These are phyloP conservation scores for Yponomeuta evonymella DNA, from an alignment of 2,888 invertebrate species.

Conservation along the genomic window DNA sequence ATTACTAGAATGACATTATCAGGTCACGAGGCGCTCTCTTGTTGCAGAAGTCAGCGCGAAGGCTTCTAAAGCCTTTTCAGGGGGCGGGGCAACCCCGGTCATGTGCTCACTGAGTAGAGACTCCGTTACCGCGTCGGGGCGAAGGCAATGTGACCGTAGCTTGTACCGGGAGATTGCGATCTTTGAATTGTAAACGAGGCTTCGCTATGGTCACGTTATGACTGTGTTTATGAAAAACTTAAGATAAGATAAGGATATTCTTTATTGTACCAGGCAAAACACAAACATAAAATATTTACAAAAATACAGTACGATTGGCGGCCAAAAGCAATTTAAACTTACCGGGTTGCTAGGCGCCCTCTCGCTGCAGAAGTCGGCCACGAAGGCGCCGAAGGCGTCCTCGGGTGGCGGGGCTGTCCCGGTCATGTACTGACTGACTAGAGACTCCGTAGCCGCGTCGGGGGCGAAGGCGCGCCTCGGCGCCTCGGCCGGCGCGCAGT, in stretches of 20 bases:
- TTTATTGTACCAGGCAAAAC: no score
- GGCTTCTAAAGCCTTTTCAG: conserved; percentile 38
- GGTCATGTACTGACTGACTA: no score
- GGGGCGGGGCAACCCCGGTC: not conserved
- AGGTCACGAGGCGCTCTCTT: conserved; percentile 27
- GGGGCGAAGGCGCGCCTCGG: conserved; percentile 12
- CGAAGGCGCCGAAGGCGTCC: conserved; percentile 45
- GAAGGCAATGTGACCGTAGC: not conserved
- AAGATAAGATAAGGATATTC: no score
- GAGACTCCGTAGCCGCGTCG: not conserved
- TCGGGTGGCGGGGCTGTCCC: not conserved
- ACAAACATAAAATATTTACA: no score
- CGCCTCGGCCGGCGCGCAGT: conserved; percentile 50
- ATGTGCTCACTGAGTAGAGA: no score
- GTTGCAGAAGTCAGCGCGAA: conserved; percentile 53
- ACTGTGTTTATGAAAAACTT: no score
- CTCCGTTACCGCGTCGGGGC: conserved; percentile 1
- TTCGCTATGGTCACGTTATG: no score
- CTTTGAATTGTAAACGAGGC: no score
- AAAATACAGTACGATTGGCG: no score
- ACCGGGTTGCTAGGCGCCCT: not conserved
- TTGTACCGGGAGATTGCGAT: no score
- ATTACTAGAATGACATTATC: not conserved
- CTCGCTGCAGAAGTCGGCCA: conserved; percentile 55
- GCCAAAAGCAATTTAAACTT: not conserved